Evolutionary conservation across 2,888 invertebrate species (phyloP), one percentile per base, ranked within the genome.

Genomic region (Brachyptera putata): DNA sequence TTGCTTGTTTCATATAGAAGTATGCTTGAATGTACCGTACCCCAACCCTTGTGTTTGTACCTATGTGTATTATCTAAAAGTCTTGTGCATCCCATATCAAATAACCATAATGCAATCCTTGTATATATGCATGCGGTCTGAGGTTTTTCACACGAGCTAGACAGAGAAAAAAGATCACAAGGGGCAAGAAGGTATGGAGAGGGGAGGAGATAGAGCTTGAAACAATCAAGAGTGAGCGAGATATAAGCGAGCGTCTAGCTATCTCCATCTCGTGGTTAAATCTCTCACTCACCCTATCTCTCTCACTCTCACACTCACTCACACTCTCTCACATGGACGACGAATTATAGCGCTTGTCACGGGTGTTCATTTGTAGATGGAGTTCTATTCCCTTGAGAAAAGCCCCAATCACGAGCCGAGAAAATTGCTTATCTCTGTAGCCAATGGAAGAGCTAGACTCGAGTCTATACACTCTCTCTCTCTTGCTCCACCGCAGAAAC

Each of bases 281-380:
- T 46, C 46, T 5, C 46, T 24, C 24, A n/a, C 9, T 9, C 18
- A 21, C 36, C 34, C 18, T 43, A n/a, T n/a, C n/a, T n/a, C n/a
- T n/a, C n/a, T n/a, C n/a, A n/a, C n/a, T n/a, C n/a, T n/a, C n/a
- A n/a, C n/a, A n/a, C n/a, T n/a, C n/a, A n/a, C n/a, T 37, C 50
- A 56, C 57, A 58, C 61, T 30, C 61, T 63, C 61, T 59, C 61
- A 63, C 72, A 73, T 73, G 72, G 71, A 72, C 75, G 77, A 79
- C 79, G 80, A 82, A 82, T 82, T 82, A 82, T 82, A 79, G 81
- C 81, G 79, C 81, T 82, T 82, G 82, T 82, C 82, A 82, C 81
- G 82, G 80, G 79, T 81, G 82, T 82, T 82, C 82, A 82, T 82
- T 82, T 82, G 82, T 82, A 82, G 82, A 82, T 82, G 81, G 82